Conservation (phyloP, 1,140 invertebrate genomes). For the Drosophila grimshawi region DNA sequence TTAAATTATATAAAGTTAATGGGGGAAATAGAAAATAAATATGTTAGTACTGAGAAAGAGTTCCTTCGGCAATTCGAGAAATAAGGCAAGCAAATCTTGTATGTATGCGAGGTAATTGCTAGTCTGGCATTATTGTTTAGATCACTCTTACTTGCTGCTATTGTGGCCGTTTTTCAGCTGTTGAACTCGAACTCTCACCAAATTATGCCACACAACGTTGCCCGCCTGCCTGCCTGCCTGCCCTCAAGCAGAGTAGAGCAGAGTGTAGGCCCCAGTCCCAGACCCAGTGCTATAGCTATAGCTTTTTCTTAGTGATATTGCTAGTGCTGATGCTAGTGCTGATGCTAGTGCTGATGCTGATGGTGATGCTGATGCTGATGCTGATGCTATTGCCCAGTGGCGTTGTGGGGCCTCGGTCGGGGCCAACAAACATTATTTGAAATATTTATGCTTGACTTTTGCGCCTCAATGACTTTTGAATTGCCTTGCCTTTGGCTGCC, state of each 20-base stretch:
- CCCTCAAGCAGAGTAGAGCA: constrained; percentile 21
- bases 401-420: constrained; percentile 49
- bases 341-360: background rate
- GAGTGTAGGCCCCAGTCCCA: constrained; percentile 37
- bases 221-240: constrained; percentile 2
- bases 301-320: background rate
- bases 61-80: too few species aligned
- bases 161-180: constrained; percentile 73
- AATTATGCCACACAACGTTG: constrained; percentile 75
- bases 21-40: too few species aligned
- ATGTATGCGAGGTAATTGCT: constrained; percentile 54
- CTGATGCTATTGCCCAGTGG: constrained; percentile 33
- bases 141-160: constrained; percentile 32
- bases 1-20: too few species aligned
- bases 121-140: background rate
- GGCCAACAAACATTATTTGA: constrained; percentile 81
- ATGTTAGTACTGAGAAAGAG: too few species aligned
- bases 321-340: background rate
- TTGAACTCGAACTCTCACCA: constrained; percentile 82
- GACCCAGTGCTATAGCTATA: constrained; percentile 52
- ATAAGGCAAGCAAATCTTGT: too few species aligned
- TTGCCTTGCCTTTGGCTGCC: constrained; percentile 82
- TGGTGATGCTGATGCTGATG: background rate
- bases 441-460: constrained; percentile 83
- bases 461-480: constrained; percentile 83